These are phyloP conservation scores for Sturmia bella DNA, from an alignment of 2,888 invertebrate species.

Conservation along the genomic window DNA sequence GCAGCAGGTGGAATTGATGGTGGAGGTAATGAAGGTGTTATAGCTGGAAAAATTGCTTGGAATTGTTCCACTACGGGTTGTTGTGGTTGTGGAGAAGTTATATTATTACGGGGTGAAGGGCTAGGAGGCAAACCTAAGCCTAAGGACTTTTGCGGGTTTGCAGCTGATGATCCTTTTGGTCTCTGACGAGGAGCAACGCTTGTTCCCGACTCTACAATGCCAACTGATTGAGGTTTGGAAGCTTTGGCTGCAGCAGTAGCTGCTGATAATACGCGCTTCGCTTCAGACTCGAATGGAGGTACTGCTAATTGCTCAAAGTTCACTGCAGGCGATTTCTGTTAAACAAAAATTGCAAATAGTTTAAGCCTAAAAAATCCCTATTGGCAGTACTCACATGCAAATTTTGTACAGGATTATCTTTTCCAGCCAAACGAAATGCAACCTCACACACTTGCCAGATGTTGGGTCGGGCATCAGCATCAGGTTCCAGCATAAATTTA, in stretches of 20 bases:
- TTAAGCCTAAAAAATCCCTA: not conserved
- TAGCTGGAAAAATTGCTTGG: slow-evolving; percentile 81
- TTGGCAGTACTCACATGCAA: slow-evolving; percentile 84
- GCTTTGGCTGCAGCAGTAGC: slow-evolving; percentile 75
- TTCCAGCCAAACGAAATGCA: slow-evolving; percentile 87
- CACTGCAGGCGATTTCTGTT: slow-evolving; percentile 86
- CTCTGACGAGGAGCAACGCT: slow-evolving; percentile 92
- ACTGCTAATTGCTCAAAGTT: slow-evolving; percentile 85
- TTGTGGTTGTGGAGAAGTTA: slow-evolving; percentile 80
- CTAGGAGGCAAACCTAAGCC: slow-evolving; percentile 84
- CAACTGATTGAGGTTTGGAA: slow-evolving; percentile 81
- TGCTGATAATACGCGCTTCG: slow-evolving; percentile 82
- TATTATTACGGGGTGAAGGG: slow-evolving; percentile 82
- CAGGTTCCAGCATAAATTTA: slow-evolving; percentile 92
- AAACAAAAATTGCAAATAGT: slow-evolving; percentile 54
- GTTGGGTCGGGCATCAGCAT: slow-evolving; percentile 91
- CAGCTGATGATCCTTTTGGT: slow-evolving; percentile 85
- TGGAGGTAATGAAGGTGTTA: slow-evolving; percentile 72
- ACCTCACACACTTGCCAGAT: slow-evolving; percentile 91
- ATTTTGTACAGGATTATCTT: slow-evolving; percentile 91
- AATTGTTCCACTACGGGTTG: slow-evolving; percentile 81
- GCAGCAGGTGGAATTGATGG: slow-evolving; percentile 70
- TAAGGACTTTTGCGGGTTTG: slow-evolving; percentile 81
- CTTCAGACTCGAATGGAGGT: slow-evolving; percentile 88
- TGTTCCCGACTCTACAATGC: slow-evolving; percentile 86